Conservation (phyloP, 2,888 invertebrate species). For the Chelonus formosanus region DNA sequence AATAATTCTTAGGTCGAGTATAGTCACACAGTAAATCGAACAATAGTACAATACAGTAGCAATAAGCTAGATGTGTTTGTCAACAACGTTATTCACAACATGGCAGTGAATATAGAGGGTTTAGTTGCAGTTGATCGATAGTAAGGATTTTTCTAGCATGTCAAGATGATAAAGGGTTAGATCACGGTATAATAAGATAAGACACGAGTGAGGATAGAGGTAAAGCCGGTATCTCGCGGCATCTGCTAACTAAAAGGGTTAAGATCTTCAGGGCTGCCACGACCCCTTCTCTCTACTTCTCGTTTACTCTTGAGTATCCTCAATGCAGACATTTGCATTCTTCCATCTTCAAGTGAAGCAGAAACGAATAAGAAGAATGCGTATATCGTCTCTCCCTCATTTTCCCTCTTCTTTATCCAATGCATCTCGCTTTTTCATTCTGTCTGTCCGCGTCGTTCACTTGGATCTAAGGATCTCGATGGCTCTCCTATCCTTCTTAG, state of each 20-base stretch:
- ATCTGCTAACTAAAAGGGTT: constrained; percentile 60
- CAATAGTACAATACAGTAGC: constrained; percentile 3
- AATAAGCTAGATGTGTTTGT: no score
- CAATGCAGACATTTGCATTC: constrained; percentile 29
- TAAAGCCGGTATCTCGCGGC: constrained; percentile 54
- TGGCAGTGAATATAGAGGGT: not conserved
- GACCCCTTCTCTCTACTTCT: constrained; percentile 37
- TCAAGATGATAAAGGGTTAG: no score
- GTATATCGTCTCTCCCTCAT: constrained; percentile 28
- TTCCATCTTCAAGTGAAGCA: constrained; percentile 28
- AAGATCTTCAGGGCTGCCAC: constrained; percentile 48
- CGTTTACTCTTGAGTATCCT: constrained; percentile 10
- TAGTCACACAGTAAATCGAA: constrained; percentile 1
- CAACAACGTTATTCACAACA: no score
- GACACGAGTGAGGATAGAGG: not conserved
- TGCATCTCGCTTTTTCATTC: constrained; percentile 28
- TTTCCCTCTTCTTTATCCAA: constrained; percentile 31
- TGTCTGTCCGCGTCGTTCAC: constrained; percentile 26
- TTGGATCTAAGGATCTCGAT: constrained; percentile 28
- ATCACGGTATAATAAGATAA: constrained; percentile 17
- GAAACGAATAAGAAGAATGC: constrained; percentile 7
- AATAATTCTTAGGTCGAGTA: constrained; percentile 15
- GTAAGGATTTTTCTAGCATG: constrained; percentile 24
- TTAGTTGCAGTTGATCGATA: constrained; percentile 4
- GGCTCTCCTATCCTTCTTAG: constrained; percentile 35